Evolutionary conservation across 2,113 vertebrate genomes (phyloP).

Genomic region (Anas platyrhynchos): DNA sequence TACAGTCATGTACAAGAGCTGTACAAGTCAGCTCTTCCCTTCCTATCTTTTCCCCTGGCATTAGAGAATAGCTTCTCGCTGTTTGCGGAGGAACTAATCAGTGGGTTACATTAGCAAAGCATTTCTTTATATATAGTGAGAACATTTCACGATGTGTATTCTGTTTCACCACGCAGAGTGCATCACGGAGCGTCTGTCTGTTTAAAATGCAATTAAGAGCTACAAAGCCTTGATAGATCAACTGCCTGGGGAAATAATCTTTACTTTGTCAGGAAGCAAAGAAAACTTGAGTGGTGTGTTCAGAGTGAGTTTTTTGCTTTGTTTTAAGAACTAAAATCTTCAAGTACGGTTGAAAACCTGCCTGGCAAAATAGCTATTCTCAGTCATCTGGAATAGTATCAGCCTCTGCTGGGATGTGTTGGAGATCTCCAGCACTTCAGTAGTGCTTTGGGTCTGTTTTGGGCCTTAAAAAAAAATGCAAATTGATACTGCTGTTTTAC

Average conservation of each 20-base stretch:
- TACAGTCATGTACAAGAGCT: not conserved
- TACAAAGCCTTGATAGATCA: not conserved
- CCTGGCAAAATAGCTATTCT: not conserved
- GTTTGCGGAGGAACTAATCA: not conserved
- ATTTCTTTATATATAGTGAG: not conserved
- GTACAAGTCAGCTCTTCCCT: not conserved
- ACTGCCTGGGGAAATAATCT: constrained; percentile 2
- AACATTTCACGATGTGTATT: not conserved
- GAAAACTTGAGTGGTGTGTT: not conserved
- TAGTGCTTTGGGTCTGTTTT: not conserved
- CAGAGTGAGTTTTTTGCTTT: not conserved
- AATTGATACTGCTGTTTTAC: not conserved
- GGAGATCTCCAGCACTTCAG: not conserved
- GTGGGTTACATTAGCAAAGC: not conserved
- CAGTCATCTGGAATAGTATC: not conserved
- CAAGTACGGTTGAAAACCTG: not conserved
- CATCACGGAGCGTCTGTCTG: not conserved
- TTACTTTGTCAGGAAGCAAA: not conserved
- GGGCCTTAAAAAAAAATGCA: not conserved
- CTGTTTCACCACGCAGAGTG: not conserved
- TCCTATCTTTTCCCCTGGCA: not conserved
- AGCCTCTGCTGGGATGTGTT: not conserved
- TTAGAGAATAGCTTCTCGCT: not conserved
- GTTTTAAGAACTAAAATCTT: not conserved
- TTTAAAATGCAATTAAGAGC: not conserved